Evolutionary conservation across 1,140 invertebrate species (phyloP).

Genomic region (Tetramorium simillimum): DNA sequence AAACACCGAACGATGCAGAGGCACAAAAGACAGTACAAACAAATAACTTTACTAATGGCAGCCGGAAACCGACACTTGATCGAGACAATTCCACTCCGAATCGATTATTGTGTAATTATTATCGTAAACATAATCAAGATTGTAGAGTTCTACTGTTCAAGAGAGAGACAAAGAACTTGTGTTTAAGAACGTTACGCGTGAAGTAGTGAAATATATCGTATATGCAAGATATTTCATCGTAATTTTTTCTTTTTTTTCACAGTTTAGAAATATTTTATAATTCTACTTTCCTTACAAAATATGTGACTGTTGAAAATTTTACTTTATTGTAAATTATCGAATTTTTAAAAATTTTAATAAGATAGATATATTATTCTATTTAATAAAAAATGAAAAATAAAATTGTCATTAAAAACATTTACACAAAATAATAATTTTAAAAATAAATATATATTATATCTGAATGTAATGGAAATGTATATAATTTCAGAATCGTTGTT

Average conservation of each 20-base stretch:
- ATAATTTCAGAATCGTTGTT: too few relatives aligned
- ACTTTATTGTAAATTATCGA: too few relatives aligned
- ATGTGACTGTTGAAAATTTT: too few relatives aligned
- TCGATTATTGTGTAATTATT: constrained; percentile 10
- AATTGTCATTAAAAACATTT: too few relatives aligned
- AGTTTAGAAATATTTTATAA: too few relatives aligned
- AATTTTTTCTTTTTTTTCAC: too few relatives aligned
- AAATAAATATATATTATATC: background rate
- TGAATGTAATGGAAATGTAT: too few relatives aligned
- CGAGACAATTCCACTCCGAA: background rate
- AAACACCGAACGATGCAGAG: constrained; percentile 1
- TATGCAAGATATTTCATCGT: background rate
- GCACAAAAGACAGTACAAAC: background rate
- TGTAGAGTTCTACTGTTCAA: background rate
- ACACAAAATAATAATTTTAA: background rate
- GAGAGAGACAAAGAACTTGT: background rate
- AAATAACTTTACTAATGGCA: constrained; percentile 18
- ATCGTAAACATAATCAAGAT: background rate
- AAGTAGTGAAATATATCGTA: background rate
- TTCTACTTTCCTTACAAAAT: too few relatives aligned
- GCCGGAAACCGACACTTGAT: background rate
- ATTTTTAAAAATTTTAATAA: too few relatives aligned
- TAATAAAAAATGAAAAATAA: too few relatives aligned
- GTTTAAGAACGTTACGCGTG: background rate
- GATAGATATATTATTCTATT: too few relatives aligned